Conservation (phyloP, 2,113 vertebrate species). For the Aegypius monachus region DNA sequence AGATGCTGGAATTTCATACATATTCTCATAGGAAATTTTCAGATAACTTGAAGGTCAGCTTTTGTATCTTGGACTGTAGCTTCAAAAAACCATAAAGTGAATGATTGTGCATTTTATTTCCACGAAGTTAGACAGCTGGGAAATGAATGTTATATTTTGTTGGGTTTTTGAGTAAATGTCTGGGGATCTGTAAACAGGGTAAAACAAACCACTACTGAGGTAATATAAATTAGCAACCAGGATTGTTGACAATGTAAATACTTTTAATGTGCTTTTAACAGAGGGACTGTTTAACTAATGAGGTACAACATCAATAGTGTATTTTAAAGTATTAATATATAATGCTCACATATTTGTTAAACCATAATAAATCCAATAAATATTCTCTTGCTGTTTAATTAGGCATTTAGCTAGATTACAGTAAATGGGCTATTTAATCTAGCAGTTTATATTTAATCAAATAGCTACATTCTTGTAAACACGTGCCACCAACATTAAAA, state of each 20-base stretch:
- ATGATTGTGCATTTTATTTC: not conserved
- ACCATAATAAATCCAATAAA: not conserved
- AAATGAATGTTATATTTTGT: not conserved
- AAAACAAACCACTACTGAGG: not conserved
- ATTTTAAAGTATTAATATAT: not conserved
- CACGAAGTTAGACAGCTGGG: not conserved
- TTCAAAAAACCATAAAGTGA: not conserved
- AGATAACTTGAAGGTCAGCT: not conserved
- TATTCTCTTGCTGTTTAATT: conserved; percentile 14
- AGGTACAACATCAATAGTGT: not conserved
- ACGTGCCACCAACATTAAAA: not conserved
- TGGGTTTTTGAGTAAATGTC: not conserved
- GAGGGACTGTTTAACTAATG: not conserved
- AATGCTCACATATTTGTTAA: not conserved
- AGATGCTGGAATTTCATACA: not conserved
- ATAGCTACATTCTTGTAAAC: not conserved
- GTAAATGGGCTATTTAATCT: not conserved
- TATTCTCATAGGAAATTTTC: not conserved
- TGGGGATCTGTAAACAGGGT: not conserved
- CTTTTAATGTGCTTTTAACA: conserved; percentile 2
- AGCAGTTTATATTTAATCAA: not conserved
- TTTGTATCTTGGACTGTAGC: not conserved
- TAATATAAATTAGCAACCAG: not conserved
- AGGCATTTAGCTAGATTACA: not conserved
- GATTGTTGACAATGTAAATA: not conserved